Base-by-base conservation (phyloP, 2,888 invertebrate genomes). In the Neuroscelio doddi region DNA sequence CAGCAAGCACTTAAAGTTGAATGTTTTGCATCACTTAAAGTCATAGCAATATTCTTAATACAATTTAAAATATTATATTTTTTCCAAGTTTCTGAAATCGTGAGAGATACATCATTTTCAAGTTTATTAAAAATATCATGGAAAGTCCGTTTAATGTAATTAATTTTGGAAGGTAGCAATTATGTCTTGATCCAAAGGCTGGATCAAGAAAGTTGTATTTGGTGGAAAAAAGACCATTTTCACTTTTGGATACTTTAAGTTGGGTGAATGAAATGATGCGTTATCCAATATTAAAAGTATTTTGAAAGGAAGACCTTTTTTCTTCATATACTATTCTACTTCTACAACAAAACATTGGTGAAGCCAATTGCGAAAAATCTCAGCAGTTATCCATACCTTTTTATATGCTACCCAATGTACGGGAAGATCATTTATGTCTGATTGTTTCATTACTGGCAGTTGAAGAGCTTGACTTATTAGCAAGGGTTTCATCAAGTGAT, bases 141-240 rank as follows among this genome's bases (percentile, higher is more conserved):
- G 51, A 70, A 69, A 52, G 59, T 65, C 51, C 39, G 38, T 46
- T 68, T 73, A 1, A 75, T 45, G 50, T 75, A 78, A 34, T n/a
- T 72, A 64, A 38, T 70, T 69, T 57, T 76, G 77, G 64, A 78
- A 79, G 38, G 72, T 70, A 59, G 72, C 56, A 61, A 75, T 76
- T 49, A 75, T 75, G 42, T 73, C 73, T 69, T 79, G 74, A 61
- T 76, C 70, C 57, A 76, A 42, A 44, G 73, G 74, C 68, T 77
- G 75, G 38, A 77, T 50, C 15, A 76, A 45, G 42, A 69, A 70
- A 51, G 71, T 74, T 9, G 73, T 77, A 68, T 76, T 75, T 15
- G 69, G 73, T 68, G 72, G 66, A 67, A 71, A 75, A 55, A 63
- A 67, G 30, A 64, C 55, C 57, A 71, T 41, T 68, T 70, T 41